phyloP scores from a whole-genome alignment of 2,888 invertebrate genomes.

The Drosophila falleni region DNA sequence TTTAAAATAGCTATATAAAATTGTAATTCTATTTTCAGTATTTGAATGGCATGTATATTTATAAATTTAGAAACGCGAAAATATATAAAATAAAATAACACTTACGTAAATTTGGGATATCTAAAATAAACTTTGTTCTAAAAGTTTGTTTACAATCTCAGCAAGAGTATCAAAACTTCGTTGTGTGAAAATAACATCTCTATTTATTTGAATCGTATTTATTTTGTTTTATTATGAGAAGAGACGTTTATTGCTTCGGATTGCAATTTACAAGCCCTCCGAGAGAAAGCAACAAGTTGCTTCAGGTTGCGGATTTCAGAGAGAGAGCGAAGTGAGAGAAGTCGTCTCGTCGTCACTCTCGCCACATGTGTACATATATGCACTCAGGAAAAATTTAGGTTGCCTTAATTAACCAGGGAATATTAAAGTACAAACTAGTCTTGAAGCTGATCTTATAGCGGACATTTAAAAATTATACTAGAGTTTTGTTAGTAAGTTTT shows the following conservation, averaged over 20 bases:
- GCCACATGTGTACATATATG: too few relatives aligned
- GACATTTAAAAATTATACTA: too few relatives aligned
- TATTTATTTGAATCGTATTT: slow-evolving; percentile 8
- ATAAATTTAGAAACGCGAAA: slow-evolving; percentile 3
- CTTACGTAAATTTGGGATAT: too few relatives aligned
- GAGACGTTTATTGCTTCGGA: slow-evolving; percentile 19
- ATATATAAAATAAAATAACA: background rate
- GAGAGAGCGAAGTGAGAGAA: slow-evolving; percentile 4
- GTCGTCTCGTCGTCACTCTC: background rate
- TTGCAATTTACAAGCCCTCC: slow-evolving; percentile 12
- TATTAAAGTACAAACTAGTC: too few relatives aligned
- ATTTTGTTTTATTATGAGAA: slow-evolving; percentile 1
- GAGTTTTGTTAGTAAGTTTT: too few relatives aligned
- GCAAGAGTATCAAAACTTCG: background rate
- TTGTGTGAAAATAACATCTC: background rate
- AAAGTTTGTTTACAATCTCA: background rate
- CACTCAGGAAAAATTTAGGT: too few relatives aligned
- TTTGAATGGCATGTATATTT: background rate
- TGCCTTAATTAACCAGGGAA: too few relatives aligned
- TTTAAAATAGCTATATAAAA: background rate
- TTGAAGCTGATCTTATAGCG: too few relatives aligned
- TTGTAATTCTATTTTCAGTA: background rate
- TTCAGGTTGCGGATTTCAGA: slow-evolving; percentile 7
- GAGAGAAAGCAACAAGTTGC: slow-evolving; percentile 35
- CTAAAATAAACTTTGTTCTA: too few relatives aligned